These are phyloP conservation scores for Apogon hyalosoma DNA, from an alignment of 2,797 vertebrate genomes.

Conservation along the genomic window DNA sequence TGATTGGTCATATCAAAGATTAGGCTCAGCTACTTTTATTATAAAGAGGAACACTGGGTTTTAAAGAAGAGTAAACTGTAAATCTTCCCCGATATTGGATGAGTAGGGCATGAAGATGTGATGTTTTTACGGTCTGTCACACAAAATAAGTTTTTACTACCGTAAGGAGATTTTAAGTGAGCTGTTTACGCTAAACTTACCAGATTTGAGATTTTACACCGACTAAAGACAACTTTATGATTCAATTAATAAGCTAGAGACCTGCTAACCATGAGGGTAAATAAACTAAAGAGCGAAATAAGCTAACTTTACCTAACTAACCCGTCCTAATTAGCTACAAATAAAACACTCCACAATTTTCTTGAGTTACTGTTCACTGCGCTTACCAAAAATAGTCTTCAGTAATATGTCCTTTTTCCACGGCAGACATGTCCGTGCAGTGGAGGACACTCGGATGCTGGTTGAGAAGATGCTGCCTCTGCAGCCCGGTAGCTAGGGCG, in stretches of 20 bases:
- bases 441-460: neutral
- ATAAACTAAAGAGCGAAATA: neutral
- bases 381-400: neutral
- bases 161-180: too few species aligned
- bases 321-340: too few species aligned
- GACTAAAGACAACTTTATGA: neutral
- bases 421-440: constrained; percentile 2
- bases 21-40: too few species aligned
- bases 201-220: neutral
- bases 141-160: too few species aligned
- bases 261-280: neutral
- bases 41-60: too few species aligned
- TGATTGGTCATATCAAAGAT: too few species aligned
- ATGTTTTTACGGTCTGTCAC: too few species aligned
- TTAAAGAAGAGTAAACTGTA: too few species aligned
- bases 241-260: neutral
- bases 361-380: neutral
- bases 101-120: too few species aligned
- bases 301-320: neutral
- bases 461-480: neutral
- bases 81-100: too few species aligned
- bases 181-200: too few species aligned
- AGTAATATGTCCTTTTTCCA: neutral
- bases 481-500: neutral
- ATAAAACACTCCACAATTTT: too few species aligned